phyloP scores from a whole-genome alignment of 2,797 vertebrate genomes.

The Thripadectes ignobilis region DNA sequence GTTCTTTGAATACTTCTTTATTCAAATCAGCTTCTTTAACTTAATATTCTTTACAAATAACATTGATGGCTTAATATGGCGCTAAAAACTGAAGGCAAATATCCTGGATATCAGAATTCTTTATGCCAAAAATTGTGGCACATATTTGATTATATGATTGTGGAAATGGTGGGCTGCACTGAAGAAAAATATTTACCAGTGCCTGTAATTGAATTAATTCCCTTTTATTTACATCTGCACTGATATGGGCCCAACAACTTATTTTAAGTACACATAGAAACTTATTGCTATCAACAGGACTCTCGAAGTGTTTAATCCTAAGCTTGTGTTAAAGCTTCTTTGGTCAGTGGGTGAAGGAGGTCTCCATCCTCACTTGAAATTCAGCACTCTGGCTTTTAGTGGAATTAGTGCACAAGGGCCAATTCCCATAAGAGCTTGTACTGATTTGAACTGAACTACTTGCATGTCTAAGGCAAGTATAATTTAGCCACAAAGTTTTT shows the following conservation, averaged over 20 bases:
- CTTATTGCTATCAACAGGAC: not conserved
- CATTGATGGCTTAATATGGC: not conserved
- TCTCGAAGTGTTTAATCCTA: not conserved
- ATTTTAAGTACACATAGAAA: not conserved
- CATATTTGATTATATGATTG: not conserved
- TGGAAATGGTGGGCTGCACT: not conserved
- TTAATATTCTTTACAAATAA: not conserved
- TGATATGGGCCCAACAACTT: not conserved
- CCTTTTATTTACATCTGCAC: not conserved
- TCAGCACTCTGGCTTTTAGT: not conserved
- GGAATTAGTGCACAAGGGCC: not conserved
- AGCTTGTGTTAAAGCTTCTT: not conserved
- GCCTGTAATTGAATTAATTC: not conserved
- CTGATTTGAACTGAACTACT: not conserved
- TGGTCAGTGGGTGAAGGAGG: not conserved
- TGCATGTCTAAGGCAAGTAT: not conserved
- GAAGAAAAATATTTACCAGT: not conserved
- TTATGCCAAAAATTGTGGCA: not conserved
- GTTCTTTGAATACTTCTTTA: not conserved
- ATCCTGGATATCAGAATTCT: not conserved
- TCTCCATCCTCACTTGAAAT: not conserved
- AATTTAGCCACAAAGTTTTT: not conserved
- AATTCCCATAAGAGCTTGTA: not conserved
- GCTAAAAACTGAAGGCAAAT: not conserved
- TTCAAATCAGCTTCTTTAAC: not conserved